These are phyloP conservation scores for Leuciscus waleckii DNA, from an alignment of 2,797 vertebrate species.

Conservation along the genomic window DNA sequence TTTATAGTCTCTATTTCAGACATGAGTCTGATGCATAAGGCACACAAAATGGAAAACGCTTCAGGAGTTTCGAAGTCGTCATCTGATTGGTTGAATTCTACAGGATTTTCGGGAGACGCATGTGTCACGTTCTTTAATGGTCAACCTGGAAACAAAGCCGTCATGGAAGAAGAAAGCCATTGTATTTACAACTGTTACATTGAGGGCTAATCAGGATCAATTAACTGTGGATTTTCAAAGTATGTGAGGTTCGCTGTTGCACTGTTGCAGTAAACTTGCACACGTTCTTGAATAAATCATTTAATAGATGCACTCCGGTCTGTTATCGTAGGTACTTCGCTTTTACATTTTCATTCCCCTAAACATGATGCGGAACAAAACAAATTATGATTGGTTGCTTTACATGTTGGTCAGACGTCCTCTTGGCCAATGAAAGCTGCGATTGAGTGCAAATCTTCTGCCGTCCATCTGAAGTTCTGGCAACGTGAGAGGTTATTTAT, in stretches of 20 bases:
- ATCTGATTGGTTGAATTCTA: neutral
- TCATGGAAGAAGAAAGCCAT: no score
- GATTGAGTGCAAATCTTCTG: neutral
- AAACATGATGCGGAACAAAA: neutral
- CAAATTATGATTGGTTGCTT: neutral
- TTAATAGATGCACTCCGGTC: neutral
- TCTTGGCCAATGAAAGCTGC: neutral
- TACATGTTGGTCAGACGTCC: neutral
- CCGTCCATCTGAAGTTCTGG: neutral
- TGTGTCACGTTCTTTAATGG: neutral
- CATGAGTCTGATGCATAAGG: neutral
- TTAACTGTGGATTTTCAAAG: neutral
- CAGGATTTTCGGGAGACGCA: neutral
- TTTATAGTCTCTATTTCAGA: neutral
- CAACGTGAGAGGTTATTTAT: neutral
- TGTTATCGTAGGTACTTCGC: neutral
- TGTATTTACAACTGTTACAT: no score
- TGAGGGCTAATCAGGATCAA: neutral
- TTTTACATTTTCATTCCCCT: neutral
- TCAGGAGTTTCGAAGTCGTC: neutral
- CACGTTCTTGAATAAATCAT: neutral
- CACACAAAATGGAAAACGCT: neutral
- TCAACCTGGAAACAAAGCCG: no score
- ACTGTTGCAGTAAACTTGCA: neutral
- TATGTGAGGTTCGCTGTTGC: neutral